Evolutionary conservation across 2,797 vertebrate species (phyloP), one percentile per base, ranked within the genome.

Genomic region (Sciurus vulgaris): DNA sequence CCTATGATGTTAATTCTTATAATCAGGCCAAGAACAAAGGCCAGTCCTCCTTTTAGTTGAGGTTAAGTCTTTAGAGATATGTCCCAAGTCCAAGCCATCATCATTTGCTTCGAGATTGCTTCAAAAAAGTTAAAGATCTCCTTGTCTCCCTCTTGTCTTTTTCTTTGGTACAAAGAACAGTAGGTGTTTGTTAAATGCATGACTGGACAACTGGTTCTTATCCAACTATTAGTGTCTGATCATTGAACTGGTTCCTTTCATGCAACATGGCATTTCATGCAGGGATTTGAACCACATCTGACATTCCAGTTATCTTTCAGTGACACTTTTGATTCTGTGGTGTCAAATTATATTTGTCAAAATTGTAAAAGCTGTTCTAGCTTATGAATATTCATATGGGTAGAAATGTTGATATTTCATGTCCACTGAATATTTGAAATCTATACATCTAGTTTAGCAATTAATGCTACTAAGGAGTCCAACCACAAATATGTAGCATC

Each of bases 361-460:
- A 88, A 86, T 49, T 77, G 7, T 76, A 91, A 89, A 86, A 33
- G 47, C 33, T 93, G 10, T 61, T 70, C 38, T 94, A 47, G 70
- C 61, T 86, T 72, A 70, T 86, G 82, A 6, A 82, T 63, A 56
- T 63, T 76, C 26, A 49, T 44, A 14, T 35, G 54, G 86, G 30
- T 56, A 83, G 41, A 95, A 92, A 86, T 69, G 51, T 69, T 78
- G 59, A 22, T 74, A 41, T 81, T 95, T 84, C n/a, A 59, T 12
- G 49, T 59, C 77, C 28, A 84, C 30, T 30, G 61, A 82, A 51
- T 93, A 47, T 56, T 41, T 78, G 2, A 54, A 70, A 35, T 61
- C 61, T 93, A 56, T 77, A 47, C 73, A 90, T 56, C 41, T 69
- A 93, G 65, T 38, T 24, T 79, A 49, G 13, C 28, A 93, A 86